Conservation (phyloP, 2,797 vertebrate genomes). For the Gallirallus australis region DNA sequence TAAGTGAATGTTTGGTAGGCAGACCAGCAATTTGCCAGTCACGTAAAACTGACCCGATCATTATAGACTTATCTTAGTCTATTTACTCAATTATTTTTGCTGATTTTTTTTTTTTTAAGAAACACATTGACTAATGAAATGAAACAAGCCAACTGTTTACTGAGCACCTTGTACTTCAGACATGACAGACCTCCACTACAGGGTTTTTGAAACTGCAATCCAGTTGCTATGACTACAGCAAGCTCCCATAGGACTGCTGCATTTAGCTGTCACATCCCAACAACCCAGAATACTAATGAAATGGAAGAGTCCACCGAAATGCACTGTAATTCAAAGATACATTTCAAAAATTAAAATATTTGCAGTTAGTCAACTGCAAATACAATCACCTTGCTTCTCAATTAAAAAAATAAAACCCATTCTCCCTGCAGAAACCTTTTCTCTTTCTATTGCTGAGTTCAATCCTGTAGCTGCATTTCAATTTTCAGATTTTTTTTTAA, state of each 20-base stretch:
- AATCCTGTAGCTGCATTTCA: not conserved
- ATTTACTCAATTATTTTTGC: not conserved
- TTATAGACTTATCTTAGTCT: not conserved
- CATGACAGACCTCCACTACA: constrained; percentile 19
- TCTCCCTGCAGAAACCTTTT: not conserved
- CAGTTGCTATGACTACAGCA: constrained; percentile 74
- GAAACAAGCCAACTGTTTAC: constrained; percentile 22
- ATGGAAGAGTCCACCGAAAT: constrained; percentile 5
- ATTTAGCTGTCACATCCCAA: constrained; percentile 49
- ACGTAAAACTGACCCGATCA: not conserved
- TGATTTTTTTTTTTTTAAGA: not conserved
- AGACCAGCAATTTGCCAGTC: not conserved
- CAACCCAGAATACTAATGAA: constrained; percentile 70
- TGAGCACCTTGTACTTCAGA: constrained; percentile 28
- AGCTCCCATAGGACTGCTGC: constrained; percentile 45
- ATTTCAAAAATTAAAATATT: constrained; percentile 13
- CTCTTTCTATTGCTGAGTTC: not conserved
- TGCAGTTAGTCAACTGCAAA: not conserved
- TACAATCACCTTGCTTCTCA: not conserved
- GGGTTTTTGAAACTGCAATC: constrained; percentile 25
- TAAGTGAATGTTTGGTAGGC: not conserved
- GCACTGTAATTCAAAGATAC: not conserved
- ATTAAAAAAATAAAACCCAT: not conserved
- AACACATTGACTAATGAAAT: constrained; percentile 33
- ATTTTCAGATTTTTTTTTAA: not conserved